phyloP scores from a whole-genome alignment of 2,888 invertebrate species.

The Leucophenga maculata region DNA sequence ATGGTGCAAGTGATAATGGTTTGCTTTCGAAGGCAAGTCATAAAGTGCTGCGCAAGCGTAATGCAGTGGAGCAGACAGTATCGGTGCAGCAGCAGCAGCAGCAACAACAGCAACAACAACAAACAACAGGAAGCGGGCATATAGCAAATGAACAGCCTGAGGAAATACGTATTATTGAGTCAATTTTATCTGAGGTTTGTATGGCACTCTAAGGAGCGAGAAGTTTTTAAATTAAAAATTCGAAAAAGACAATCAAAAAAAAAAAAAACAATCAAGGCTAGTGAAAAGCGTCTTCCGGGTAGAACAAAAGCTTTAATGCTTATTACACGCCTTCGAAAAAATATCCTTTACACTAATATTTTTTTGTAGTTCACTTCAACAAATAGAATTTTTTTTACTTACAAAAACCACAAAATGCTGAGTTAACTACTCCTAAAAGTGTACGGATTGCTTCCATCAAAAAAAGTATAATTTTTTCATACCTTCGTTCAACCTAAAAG shows the following conservation, averaged over 20 bases:
- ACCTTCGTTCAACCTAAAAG: too few species aligned
- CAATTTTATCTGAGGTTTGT: conserved; percentile 58
- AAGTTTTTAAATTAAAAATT: background rate
- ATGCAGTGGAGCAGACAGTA: too few species aligned
- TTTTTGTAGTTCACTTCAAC: too few species aligned
- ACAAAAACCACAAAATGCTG: too few species aligned
- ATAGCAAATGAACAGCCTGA: conserved; percentile 30
- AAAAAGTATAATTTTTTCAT: too few species aligned
- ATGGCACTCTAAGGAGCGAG: too few species aligned
- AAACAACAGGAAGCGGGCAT: background rate
- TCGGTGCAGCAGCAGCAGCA: background rate
- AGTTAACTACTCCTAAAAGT: too few species aligned
- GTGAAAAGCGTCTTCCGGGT: too few species aligned
- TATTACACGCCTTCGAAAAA: too few species aligned
- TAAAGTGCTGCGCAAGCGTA: conserved; percentile 42
- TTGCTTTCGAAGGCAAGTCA: conserved; percentile 56
- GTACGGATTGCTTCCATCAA: too few species aligned
- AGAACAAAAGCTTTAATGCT: too few species aligned
- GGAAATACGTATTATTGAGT: conserved; percentile 52
- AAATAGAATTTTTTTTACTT: background rate
- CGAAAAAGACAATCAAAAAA: background rate
- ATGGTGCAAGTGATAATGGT: conserved; percentile 50
- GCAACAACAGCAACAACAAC: background rate
- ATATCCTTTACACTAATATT: too few species aligned
- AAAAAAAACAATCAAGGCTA: background rate